Conservation (phyloP, 2,888 invertebrate genomes). For the Altica lythri region DNA sequence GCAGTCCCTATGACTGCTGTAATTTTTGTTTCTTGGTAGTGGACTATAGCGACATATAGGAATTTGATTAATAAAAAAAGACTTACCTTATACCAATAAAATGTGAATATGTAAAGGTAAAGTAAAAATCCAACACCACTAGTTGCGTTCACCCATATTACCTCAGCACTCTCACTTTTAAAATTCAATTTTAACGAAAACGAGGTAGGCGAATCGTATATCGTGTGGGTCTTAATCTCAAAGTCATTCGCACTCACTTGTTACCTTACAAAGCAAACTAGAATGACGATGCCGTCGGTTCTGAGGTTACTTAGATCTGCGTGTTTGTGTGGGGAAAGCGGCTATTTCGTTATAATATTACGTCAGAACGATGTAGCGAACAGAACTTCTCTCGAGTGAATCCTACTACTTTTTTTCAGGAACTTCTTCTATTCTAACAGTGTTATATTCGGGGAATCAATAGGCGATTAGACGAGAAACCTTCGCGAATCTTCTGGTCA, state of each 20-base stretch:
- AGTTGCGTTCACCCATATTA: slow-evolving; percentile 27
- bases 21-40: too few species aligned
- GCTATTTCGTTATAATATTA: slow-evolving; percentile 17
- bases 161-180: slow-evolving; percentile 37
- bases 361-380: slow-evolving; percentile 10
- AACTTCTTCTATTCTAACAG: slow-evolving; percentile 11
- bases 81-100: too few species aligned
- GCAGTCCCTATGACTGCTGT: too few species aligned
- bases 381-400: slow-evolving; percentile 11
- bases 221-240: slow-evolving; percentile 33
- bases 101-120: too few species aligned
- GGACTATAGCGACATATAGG: too few species aligned
- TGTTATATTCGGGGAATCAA: slow-evolving; percentile 14
- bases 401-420: slow-evolving; percentile 9
- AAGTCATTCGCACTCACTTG: slow-evolving; percentile 33
- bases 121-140: slow-evolving; percentile 6
- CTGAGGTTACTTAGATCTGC: slow-evolving; percentile 33
- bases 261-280: slow-evolving; percentile 40
- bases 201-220: slow-evolving; percentile 15
- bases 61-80: too few species aligned
- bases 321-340: slow-evolving; percentile 42
- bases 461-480: slow-evolving; percentile 17
- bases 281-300: slow-evolving; percentile 29
- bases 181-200: slow-evolving; percentile 28
- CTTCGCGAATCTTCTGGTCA: slow-evolving; percentile 4